These are phyloP conservation scores for Parnassius mnemosyne DNA, from an alignment of 2,888 invertebrate species.

Conservation along the genomic window DNA sequence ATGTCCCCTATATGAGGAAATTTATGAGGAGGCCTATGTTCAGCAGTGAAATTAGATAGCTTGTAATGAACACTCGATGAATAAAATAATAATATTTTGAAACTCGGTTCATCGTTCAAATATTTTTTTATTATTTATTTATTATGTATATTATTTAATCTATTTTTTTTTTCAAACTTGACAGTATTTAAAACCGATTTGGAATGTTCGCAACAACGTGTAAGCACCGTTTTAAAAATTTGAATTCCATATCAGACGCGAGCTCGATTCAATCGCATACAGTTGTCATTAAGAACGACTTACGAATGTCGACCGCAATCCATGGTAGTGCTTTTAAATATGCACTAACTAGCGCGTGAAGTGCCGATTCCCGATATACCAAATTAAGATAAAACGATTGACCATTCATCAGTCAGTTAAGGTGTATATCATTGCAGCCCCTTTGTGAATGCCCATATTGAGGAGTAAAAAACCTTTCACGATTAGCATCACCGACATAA, in stretches of 20 bases:
- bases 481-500: not conserved
- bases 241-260: conserved; percentile 52
- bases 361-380: conserved; percentile 73
- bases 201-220: not conserved
- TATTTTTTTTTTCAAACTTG: not conserved
- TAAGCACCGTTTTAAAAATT: conserved; percentile 53
- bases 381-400: conserved; percentile 73
- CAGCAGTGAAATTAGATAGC: too few species aligned
- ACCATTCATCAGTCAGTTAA: conserved; percentile 79
- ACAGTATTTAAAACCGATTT: not conserved
- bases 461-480: conserved; percentile 54
- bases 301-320: conserved; percentile 54
- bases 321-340: conserved; percentile 41
- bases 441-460: conserved; percentile 58
- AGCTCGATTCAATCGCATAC: conserved; percentile 52
- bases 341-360: conserved; percentile 73
- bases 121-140: too few species aligned
- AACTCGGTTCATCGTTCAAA: too few species aligned
- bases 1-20: too few species aligned
- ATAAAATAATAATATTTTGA: too few species aligned
- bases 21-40: too few species aligned
- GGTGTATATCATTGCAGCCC: conserved; percentile 61
- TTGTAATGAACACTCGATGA: too few species aligned
- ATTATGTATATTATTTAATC: not conserved
- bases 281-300: conserved; percentile 66